Percentiles rank a stretch among this genome's conserved stretches.
Evolutionary conservation across 2,113 vertebrate genomes (phyloP).

Genomic region (Sorex fumeus): DNA sequence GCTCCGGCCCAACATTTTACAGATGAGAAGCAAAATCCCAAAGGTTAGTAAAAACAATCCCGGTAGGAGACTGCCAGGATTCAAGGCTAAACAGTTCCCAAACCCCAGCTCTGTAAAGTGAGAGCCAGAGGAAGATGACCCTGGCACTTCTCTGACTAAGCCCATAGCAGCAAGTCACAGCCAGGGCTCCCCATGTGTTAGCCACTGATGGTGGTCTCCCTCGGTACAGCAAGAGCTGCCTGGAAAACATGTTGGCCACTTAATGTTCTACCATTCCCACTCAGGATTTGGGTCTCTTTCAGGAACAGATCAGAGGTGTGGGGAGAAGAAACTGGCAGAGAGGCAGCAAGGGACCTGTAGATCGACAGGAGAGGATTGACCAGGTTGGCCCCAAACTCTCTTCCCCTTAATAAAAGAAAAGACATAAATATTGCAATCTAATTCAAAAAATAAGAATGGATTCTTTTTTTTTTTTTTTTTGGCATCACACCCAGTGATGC

Average conservation of each 20-base stretch:
- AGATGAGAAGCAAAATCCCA: constrained; percentile 7
- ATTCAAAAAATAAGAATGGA: no score
- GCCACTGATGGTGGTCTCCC: constrained; percentile 28
- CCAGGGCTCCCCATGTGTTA: neutral
- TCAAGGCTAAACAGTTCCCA: constrained; percentile 19
- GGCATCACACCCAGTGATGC: no score
- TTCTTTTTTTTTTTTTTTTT: no score
- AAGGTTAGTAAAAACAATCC: neutral
- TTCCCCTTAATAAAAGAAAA: no score
- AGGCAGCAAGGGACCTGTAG: no score
- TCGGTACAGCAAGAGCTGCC: neutral
- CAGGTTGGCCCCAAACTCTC: no score
- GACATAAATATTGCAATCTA: no score
- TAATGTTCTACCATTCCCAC: neutral
- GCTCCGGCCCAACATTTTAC: constrained; percentile 16
- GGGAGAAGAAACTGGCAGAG: neutral
- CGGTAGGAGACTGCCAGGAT: constrained; percentile 13
- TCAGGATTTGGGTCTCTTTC: neutral
- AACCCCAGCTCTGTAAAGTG: constrained; percentile 24
- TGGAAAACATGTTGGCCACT: neutral
- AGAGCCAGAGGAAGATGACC: neutral
- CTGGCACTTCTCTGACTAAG: neutral
- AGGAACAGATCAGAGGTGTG: constrained; percentile 20
- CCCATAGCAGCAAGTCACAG: neutral
- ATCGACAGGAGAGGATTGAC: neutral